Conservation (phyloP, 2,888 invertebrate genomes). For the Cephus spinipes region DNA sequence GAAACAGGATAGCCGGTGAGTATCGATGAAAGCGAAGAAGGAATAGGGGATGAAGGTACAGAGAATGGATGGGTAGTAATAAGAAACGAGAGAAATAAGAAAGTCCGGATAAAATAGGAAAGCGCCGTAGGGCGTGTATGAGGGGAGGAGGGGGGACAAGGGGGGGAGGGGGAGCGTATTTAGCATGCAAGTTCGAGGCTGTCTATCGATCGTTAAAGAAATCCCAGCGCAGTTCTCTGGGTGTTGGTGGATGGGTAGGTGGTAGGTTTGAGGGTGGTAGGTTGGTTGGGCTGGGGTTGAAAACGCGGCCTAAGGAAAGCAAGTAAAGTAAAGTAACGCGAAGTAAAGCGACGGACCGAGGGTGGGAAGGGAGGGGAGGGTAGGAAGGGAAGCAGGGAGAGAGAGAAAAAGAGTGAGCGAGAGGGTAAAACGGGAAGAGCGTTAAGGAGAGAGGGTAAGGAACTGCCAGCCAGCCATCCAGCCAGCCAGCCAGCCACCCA, state of each 20-base stretch:
- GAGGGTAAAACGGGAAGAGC: neutral
- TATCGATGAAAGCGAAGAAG: neutral
- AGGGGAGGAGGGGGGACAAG: neutral
- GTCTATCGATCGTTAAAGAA: slow-evolving; percentile 4
- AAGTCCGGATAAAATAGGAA: neutral
- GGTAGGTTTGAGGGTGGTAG: neutral
- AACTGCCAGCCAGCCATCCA: slow-evolving; percentile 35
- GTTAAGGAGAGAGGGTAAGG: slow-evolving; percentile 20
- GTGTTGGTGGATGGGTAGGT: neutral
- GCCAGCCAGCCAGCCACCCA: slow-evolving; percentile 25
- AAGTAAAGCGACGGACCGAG: slow-evolving; percentile 18
- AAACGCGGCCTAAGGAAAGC: slow-evolving; percentile 16
- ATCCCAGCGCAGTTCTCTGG: slow-evolving; percentile 3
- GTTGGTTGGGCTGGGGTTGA: neutral
- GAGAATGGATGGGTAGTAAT: neutral
- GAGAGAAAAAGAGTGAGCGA: slow-evolving; percentile 19
- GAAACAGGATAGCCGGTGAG: neutral
- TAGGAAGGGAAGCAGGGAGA: slow-evolving; percentile 19
- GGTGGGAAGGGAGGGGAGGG: slow-evolving; percentile 21
- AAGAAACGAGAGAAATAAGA: neutral
- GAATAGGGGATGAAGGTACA: neutral
- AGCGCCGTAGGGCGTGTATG: neutral
- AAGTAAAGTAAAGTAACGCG: slow-evolving; percentile 17
- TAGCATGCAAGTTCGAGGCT: slow-evolving; percentile 4
- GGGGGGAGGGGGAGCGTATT: neutral